These are phyloP conservation scores for Theretra japonica DNA, from an alignment of 2,888 invertebrate species.

Conservation along the genomic window DNA sequence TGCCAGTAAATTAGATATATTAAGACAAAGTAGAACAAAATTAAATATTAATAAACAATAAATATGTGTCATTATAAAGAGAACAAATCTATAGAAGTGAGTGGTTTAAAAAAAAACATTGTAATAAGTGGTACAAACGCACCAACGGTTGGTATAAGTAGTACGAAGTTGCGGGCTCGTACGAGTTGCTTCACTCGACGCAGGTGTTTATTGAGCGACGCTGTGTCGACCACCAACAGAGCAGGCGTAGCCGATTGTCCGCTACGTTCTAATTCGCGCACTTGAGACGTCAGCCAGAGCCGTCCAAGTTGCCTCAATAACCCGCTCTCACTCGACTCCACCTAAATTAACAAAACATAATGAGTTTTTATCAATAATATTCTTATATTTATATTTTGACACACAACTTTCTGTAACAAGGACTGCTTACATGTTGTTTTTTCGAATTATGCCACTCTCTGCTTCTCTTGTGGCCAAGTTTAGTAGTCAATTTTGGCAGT, in stretches of 20 bases:
- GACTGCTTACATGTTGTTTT: slow-evolving; percentile 66
- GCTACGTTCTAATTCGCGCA: slow-evolving; percentile 92
- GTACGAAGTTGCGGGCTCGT: slow-evolving; percentile 92
- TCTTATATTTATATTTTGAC: too few species aligned
- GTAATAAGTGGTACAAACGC: slow-evolving; percentile 54
- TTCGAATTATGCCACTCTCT: slow-evolving; percentile 80
- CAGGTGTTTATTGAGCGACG: slow-evolving; percentile 90
- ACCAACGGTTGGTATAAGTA: slow-evolving; percentile 95
- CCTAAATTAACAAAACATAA: slow-evolving; percentile 39
- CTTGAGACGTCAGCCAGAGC: slow-evolving; percentile 95
- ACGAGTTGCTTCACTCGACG: slow-evolving; percentile 92
- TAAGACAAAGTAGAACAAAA: background rate
- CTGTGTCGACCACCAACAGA: slow-evolving; percentile 94
- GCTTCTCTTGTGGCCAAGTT: slow-evolving; percentile 71
- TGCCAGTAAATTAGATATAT: background rate
- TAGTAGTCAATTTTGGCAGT: slow-evolving; percentile 65
- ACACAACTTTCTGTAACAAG: too few species aligned
- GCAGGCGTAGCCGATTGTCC: slow-evolving; percentile 88
- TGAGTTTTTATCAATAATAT: background rate
- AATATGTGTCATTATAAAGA: too few species aligned
- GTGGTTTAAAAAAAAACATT: background rate
- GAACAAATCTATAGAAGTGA: too few species aligned
- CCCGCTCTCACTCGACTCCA: slow-evolving; percentile 74
- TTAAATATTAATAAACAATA: too few species aligned
- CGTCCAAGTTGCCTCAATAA: slow-evolving; percentile 94